Evolutionary conservation across 2,797 vertebrate genomes (phyloP).

Genomic region (Macroramphosus scolopax): DNA sequence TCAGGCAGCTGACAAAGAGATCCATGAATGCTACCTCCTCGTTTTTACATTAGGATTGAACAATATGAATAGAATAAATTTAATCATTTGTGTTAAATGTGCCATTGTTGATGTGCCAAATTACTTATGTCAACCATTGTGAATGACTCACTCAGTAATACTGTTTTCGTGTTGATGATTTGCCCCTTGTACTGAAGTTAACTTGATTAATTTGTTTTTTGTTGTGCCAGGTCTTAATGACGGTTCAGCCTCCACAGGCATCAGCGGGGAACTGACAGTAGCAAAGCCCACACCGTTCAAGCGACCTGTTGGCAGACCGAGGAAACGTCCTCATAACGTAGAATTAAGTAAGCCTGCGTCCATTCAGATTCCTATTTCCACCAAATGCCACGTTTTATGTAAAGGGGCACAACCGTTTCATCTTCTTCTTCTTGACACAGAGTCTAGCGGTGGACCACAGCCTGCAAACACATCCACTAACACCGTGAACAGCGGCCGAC

Average conservation of each 20-base stretch:
- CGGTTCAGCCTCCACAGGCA: constrained; percentile 79
- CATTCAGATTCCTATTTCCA: constrained; percentile 1
- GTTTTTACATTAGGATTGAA: no score
- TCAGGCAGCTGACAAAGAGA: no score
- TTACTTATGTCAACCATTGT: no score
- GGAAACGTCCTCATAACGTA: constrained; percentile 74
- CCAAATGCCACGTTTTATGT: background rate
- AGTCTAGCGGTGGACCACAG: constrained; percentile 78
- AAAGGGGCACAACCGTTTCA: constrained; percentile 6
- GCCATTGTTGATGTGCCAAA: no score
- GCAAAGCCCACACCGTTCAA: constrained; percentile 69
- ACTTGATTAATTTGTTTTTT: constrained; percentile 3
- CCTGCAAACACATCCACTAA: constrained; percentile 61
- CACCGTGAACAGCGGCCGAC: constrained; percentile 74
- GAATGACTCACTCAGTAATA: no score
- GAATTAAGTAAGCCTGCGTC: constrained; percentile 76
- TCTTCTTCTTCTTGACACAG: constrained; percentile 58
- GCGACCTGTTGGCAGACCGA: constrained; percentile 70
- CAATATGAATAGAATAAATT: no score
- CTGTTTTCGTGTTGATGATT: background rate
- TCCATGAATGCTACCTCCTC: no score
- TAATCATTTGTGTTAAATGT: no score
- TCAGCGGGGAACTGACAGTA: constrained; percentile 77
- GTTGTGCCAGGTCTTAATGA: constrained; percentile 79
- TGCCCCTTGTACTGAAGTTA: background rate